These are phyloP conservation scores for Trichacis sp. DNA, from an alignment of 2,888 invertebrate species.

Conservation along the genomic window DNA sequence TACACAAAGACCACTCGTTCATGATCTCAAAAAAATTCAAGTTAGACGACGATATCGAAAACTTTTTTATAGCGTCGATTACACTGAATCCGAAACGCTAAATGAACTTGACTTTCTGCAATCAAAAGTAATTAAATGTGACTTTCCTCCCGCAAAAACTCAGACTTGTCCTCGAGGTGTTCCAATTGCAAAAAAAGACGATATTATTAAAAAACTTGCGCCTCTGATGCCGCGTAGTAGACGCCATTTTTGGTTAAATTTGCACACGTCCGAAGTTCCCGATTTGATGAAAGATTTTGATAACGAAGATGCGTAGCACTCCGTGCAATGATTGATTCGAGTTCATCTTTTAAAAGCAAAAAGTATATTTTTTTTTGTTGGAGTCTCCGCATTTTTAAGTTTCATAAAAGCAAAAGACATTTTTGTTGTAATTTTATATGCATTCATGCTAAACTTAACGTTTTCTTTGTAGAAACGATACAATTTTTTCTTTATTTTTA, in stretches of 20 bases:
- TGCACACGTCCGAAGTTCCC: conserved; percentile 11
- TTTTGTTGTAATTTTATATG: no score
- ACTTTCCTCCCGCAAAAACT: conserved; percentile 7
- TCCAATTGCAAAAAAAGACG: conserved; percentile 17
- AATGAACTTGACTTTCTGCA: conserved; percentile 16
- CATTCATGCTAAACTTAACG: no score
- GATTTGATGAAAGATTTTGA: no score
- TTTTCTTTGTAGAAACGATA: no score
- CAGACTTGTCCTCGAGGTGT: conserved; percentile 10
- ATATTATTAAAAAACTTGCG: conserved; percentile 18
- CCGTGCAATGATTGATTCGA: no score
- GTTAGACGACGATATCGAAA: conserved; percentile 17
- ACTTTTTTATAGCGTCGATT: conserved; percentile 7
- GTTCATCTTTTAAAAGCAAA: no score
- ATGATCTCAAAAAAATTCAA: conserved; percentile 21
- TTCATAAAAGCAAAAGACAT: no score
- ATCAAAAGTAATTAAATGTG: conserved; percentile 12
- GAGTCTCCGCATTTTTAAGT: no score
- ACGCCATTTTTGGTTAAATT: conserved; percentile 19
- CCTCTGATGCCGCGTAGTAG: conserved; percentile 15
- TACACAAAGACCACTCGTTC: conserved; percentile 3
- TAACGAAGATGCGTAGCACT: no score
- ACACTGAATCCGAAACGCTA: conserved; percentile 11
- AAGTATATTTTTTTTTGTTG: no score
- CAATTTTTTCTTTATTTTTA: no score